phyloP scores from a whole-genome alignment of 2,797 vertebrate genomes.

The Tinamus major region DNA sequence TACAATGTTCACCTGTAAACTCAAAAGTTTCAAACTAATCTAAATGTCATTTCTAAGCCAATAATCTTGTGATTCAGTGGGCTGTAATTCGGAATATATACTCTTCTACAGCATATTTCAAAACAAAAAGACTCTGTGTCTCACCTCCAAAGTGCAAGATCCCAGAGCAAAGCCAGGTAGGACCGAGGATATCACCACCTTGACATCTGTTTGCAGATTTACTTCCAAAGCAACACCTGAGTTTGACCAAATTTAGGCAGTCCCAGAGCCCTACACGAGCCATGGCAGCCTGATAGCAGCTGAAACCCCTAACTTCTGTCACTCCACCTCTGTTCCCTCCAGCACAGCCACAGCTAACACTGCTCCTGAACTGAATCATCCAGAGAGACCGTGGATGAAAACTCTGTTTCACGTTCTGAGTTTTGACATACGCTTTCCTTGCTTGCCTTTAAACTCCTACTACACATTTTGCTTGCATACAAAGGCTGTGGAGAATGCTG shows the following conservation, averaged over 20 bases:
- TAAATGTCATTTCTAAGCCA: not conserved
- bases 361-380: not conserved
- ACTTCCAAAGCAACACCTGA: not conserved
- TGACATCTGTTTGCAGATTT: not conserved
- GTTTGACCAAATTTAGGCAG: not conserved
- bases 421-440: not conserved
- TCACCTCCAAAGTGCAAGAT: not conserved
- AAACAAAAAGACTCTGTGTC: not conserved
- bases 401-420: not conserved
- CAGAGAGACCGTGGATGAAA: not conserved
- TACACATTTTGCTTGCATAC: not conserved
- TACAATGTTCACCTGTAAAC: not conserved
- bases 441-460: not conserved
- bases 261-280: not conserved
- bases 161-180: not conserved
- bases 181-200: not conserved
- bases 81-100: not conserved
- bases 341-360: not conserved
- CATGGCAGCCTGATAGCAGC: not conserved
- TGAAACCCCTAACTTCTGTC: not conserved
- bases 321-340: too few relatives aligned
- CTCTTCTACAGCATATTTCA: not conserved
- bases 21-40: not conserved
- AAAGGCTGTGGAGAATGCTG: not conserved
- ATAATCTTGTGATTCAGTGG: not conserved